These are phyloP conservation scores for Lucilia sericata DNA, from an alignment of 1,140 invertebrate genomes.

Conservation along the genomic window DNA sequence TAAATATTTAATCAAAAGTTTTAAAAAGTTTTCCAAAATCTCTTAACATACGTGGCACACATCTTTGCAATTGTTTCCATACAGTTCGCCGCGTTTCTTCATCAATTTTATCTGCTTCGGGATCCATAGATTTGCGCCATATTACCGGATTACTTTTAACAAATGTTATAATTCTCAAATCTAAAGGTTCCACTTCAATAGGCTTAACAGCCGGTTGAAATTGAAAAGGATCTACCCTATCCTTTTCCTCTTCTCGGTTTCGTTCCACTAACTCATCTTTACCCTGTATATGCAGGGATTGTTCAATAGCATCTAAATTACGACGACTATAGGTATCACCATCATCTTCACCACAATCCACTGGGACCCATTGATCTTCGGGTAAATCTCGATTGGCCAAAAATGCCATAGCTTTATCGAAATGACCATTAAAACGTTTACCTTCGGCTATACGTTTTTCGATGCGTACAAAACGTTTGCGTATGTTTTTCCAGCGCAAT, in stretches of 20 bases:
- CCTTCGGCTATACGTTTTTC: conserved; percentile 58
- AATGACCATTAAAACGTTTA: conserved; percentile 65
- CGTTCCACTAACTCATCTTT: background rate
- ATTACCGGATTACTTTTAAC: conserved; percentile 65
- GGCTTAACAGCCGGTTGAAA: conserved; percentile 50
- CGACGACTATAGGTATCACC: conserved; percentile 59
- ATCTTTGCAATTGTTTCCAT: conserved; percentile 61
- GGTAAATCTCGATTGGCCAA: conserved; percentile 59
- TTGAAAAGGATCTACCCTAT: background rate
- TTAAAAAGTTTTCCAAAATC: background rate
- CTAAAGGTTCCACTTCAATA: conserved; percentile 57
- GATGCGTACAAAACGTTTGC: conserved; percentile 61
- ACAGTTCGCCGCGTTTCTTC: conserved; percentile 60
- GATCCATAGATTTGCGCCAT: conserved; percentile 62
- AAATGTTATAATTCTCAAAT: conserved; percentile 63
- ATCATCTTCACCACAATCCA: conserved; percentile 62
- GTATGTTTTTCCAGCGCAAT: conserved; percentile 63
- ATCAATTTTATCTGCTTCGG: conserved; percentile 60
- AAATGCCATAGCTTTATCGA: conserved; percentile 65
- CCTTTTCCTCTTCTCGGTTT: background rate
- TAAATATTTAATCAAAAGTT: no score
- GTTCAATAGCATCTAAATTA: conserved; percentile 60
- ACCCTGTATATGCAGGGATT: conserved; percentile 51
- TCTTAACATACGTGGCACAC: conserved; percentile 48
- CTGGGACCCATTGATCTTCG: conserved; percentile 54